Evolutionary conservation across 2,797 vertebrate genomes (phyloP).

Genomic region (Hyperoplus lanceolatus): DNA sequence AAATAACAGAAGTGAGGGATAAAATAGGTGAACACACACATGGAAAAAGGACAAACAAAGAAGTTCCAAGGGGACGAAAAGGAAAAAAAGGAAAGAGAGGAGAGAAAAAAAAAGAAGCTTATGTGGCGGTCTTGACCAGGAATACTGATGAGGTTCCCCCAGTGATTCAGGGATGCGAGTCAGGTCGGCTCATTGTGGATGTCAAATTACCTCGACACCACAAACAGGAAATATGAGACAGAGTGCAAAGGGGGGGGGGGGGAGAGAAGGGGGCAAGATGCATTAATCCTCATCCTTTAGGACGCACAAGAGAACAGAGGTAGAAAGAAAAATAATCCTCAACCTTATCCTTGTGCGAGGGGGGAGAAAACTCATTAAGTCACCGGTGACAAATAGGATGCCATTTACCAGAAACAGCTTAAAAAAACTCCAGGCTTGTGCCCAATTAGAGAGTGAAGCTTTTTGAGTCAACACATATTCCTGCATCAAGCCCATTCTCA

Average conservation of each 20-base stretch:
- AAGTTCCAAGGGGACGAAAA: conserved; percentile 53
- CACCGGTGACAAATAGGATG: conserved; percentile 76
- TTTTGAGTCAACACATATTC: conserved; percentile 54
- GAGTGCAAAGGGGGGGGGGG: conserved; percentile 38
- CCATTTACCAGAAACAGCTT: conserved; percentile 66
- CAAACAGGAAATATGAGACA: conserved; percentile 70
- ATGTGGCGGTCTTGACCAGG: conserved; percentile 73
- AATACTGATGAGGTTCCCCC: conserved; percentile 75
- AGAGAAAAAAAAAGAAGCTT: conserved; percentile 47
- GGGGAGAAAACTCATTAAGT: conserved; percentile 77
- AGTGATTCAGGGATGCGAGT: conserved; percentile 73
- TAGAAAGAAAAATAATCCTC: conserved; percentile 69
- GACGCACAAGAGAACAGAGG: conserved; percentile 68
- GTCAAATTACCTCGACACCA: conserved; percentile 77
- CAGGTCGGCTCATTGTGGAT: conserved; percentile 73
- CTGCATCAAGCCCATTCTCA: conserved; percentile 37
- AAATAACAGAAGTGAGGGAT: conserved; percentile 39
- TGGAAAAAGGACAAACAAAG: conserved; percentile 59
- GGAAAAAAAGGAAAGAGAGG: conserved; percentile 28
- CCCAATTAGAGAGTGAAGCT: conserved; percentile 74
- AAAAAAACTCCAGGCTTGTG: conserved; percentile 53
- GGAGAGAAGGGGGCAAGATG: conserved; percentile 55
- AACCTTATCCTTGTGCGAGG: conserved; percentile 58
- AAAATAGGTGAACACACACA: conserved; percentile 31
- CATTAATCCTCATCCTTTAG: conserved; percentile 72